Evolutionary conservation across 2,888 invertebrate species (phyloP), one percentile per base, ranked within the genome.

Genomic region (Hirtodrosophila confusa): DNA sequence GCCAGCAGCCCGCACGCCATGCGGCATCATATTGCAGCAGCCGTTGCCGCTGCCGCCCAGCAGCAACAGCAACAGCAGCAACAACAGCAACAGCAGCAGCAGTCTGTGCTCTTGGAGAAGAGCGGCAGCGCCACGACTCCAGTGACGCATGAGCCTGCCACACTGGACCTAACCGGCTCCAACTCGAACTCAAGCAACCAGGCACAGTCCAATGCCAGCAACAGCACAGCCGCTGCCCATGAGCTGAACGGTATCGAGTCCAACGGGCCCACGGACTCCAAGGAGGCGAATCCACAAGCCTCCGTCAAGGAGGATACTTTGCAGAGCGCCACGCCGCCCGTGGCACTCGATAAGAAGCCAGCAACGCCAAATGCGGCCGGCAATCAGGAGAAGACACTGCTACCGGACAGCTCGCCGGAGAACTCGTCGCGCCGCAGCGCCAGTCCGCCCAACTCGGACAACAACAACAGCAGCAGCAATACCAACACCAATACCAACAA

Each of bases 161-260:
- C 91, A 2, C 72, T 91, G n/a, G 91, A 91, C 74, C 69, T 91
- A 39, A 91, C 91, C 3, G 90, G 90, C 24, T 90, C 91, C 29
- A 90, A 90, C 61, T 90, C 90, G n/a, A 90, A 91, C 58, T 91
- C 90, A 2, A 90, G 90, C 72, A 89, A 89, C 49, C 89, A 88
- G 68, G 87, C 90, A 0, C 84, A 88, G 23, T 90, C 90, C 8
- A 86, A 78, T 5, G 75, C 87, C 23, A 88, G 90, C 63, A 90
- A 80, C 27, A 72, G 84, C 43, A 70, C 60, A 0, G 67, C 77
- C 3, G 82, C 85, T 24, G 78, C 69, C 3, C 88, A 88, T 48
- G 91, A 91, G 64, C 61, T 90, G 0, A 91, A 91, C 49, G 90
- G 89, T 9, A 73, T 86, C 12, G 89, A 90, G 31, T 87, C 89